Evolutionary conservation across 1,140 invertebrate genomes (phyloP).

Genomic region (Glomeris maerens): DNA sequence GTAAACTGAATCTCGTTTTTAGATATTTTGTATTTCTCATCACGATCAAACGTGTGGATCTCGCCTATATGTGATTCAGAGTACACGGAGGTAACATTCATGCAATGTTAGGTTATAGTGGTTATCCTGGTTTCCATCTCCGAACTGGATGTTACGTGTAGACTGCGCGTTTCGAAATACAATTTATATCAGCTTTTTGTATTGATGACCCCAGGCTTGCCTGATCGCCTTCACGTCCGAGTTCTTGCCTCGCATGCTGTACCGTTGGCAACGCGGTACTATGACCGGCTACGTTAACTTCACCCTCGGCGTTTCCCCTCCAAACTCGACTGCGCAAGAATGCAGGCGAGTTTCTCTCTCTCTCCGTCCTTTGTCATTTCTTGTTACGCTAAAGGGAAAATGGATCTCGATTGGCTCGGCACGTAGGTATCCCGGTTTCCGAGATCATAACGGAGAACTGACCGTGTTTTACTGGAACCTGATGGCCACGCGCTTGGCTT

Average conservation of each 20-base stretch:
- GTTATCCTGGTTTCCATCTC: no score
- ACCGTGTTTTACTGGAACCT: conserved; percentile 64
- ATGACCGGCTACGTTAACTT: conserved; percentile 59
- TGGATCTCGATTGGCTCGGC: not conserved
- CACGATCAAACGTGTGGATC: no score
- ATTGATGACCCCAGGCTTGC: conserved; percentile 41
- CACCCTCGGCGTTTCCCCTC: conserved; percentile 50
- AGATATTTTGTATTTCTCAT: no score
- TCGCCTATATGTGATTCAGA: no score
- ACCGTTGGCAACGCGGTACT: conserved; percentile 44
- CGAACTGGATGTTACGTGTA: no score
- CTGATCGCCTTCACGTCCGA: conserved; percentile 75
- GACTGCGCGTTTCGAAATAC: no score
- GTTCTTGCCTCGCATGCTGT: conserved; percentile 59
- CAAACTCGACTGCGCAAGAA: conserved; percentile 37
- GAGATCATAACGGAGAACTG: conserved; percentile 43
- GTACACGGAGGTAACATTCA: no score
- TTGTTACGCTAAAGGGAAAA: not conserved
- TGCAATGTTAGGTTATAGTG: no score
- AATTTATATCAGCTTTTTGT: conserved; percentile 6
- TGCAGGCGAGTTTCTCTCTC: conserved; percentile 35
- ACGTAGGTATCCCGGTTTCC: conserved; percentile 42
- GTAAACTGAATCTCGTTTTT: no score
- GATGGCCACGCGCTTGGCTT: conserved; percentile 56
- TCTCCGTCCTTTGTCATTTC: not conserved